Percentiles rank a stretch among this genome's conserved stretches.
phyloP scores from a whole-genome alignment of 2,113 vertebrate genomes.

The Ailurus styani region DNA sequence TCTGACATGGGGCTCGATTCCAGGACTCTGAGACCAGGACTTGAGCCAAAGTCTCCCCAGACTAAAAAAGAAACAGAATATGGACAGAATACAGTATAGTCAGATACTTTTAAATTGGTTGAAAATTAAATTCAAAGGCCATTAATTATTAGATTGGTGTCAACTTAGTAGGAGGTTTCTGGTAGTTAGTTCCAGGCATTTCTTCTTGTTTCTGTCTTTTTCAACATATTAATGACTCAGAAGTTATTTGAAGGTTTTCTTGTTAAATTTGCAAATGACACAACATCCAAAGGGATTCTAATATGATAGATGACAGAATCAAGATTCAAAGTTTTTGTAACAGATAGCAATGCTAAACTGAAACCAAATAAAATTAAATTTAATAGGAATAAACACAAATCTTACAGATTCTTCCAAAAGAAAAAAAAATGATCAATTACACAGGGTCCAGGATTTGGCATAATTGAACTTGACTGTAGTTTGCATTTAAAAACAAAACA shows the following conservation, averaged over 20 bases:
- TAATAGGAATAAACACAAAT: not conserved
- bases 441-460: not conserved
- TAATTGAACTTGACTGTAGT: not conserved
- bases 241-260: conserved; percentile 12
- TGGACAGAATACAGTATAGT: not conserved
- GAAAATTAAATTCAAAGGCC: not conserved
- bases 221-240: not conserved
- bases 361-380: conserved; percentile 13
- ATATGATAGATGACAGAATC: conserved; percentile 1
- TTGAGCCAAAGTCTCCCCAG: not conserved
- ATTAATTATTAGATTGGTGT: conserved; percentile 7
- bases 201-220: not conserved
- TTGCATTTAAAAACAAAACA: not conserved
- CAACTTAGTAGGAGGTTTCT: not conserved
- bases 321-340: conserved; percentile 11
- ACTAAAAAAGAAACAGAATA: not conserved
- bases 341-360: not conserved
- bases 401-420: not conserved
- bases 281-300: conserved; percentile 2
- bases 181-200: not conserved
- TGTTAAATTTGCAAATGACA: conserved; percentile 1
- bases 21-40: not conserved
- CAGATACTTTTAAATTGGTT: not conserved
- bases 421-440: not conserved
- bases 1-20: not conserved